A percentile compares a stretch with the other conserved stretches of the same genome.
Conservation (phyloP, 2,113 vertebrate genomes). For the Oreotragus oreotragus region DNA sequence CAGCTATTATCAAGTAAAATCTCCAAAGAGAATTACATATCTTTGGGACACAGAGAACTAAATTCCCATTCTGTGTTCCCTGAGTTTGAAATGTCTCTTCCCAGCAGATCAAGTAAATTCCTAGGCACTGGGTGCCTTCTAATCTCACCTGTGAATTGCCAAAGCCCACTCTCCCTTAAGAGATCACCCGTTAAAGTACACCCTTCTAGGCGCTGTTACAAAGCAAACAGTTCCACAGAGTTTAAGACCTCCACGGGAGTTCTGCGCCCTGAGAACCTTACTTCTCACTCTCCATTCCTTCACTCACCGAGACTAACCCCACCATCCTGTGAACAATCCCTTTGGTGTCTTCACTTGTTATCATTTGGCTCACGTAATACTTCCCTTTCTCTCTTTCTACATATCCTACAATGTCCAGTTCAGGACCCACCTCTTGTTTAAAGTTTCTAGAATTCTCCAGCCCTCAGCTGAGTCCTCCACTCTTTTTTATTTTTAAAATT, state of each 20-base stretch:
- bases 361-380: not conserved
- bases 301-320: not conserved
- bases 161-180: not conserved
- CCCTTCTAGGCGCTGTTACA: not conserved
- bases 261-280: too few species aligned
- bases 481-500: not conserved
- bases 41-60: constrained; percentile 53
- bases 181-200: not conserved
- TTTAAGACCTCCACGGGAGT: not conserved
- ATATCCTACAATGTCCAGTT: not conserved
- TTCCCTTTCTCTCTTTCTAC: not conserved
- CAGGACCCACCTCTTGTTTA: not conserved
- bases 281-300: not conserved
- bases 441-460: not conserved
- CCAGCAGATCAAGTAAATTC: constrained; percentile 49
- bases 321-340: not conserved
- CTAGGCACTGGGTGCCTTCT: not conserved
- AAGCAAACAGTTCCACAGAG: not conserved
- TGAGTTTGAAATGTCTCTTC: constrained; percentile 41
- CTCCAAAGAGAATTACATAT: constrained; percentile 57
- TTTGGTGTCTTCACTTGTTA: not conserved
- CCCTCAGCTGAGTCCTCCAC: not conserved
- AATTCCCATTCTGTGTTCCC: constrained; percentile 38
- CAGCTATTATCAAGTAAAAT: constrained; percentile 77
- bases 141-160: not conserved